Evolutionary conservation across 2,888 invertebrate genomes (phyloP), one percentile per base, ranked within the genome.

Genomic region (Plebejus argus): DNA sequence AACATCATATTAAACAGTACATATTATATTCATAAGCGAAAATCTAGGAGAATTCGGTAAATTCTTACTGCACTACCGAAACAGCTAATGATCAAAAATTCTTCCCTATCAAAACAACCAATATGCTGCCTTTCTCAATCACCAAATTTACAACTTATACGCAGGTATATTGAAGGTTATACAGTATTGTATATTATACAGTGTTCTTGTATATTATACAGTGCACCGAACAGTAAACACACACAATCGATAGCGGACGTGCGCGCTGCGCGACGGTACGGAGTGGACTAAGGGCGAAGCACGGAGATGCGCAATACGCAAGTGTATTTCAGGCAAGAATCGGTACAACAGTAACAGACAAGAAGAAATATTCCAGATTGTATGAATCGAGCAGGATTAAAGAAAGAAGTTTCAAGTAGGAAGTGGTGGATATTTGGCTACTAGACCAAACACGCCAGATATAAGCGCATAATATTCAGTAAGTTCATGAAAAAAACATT

Each of bases 161-260:
- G 18, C 5, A 53, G 53, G 53, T 53, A 53, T 18, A 53, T 45
- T 53, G 53, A 53, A 23, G 70, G 70, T 70, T 70, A 33, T 12
- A 70, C 6, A n/a, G 15, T 70, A 28, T 70, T 28, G 66, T 66
- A 28, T 70, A 33, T 45, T 45, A 12, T 45, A 45, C 45, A 45
- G 45, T 45, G 10, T 45, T 45, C 45, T 45, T 28, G 28, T n/a
- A 71, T 35, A 35, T 39, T n/a, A 39, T 71, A 71, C n/a, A 35
- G 71, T 71, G 72, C 72, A 45, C 45, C 72, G 70, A 35, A 15
- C n/a, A 35, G 35, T 70, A 70, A 70, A 61, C 61, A 61, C 61
- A 20, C 7, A 35, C 71, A 39, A n/a, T 71, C 71, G 39, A 39
- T 71, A 61, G 35, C 71, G 71, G 20, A 23, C 72, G 72, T 45